phyloP scores from a whole-genome alignment of 2,888 invertebrate species.

The Drosophila greeni region DNA sequence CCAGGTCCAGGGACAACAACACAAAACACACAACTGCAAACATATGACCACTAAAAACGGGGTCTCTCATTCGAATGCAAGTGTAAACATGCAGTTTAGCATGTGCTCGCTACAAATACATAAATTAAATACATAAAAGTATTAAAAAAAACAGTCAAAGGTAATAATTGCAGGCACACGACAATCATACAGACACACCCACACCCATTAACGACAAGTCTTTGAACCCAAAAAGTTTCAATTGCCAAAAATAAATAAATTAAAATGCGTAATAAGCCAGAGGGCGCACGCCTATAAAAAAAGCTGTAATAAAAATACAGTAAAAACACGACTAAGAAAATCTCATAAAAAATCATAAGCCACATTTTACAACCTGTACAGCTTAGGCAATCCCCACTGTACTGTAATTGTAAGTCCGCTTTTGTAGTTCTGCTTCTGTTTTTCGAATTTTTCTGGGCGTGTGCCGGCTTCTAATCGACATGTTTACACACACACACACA shows the following conservation, averaged over 20 bases:
- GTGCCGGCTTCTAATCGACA: conserved; percentile 26
- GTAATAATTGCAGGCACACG: conserved; percentile 25
- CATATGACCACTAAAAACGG: conserved; percentile 24
- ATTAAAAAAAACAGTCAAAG: conserved; percentile 1
- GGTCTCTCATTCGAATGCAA: conserved; percentile 42
- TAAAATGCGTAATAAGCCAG: conserved; percentile 33
- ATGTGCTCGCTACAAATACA: conserved; percentile 27
- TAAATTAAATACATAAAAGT: conserved; percentile 10
- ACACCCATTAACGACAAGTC: conserved; percentile 11
- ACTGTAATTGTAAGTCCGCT: conserved; percentile 21
- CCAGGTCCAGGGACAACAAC: conserved; percentile 42
- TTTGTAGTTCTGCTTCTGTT: conserved; percentile 15
- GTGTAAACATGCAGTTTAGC: conserved; percentile 23
- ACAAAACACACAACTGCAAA: conserved; percentile 33
- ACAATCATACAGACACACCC: conserved; percentile 10
- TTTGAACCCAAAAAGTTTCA: conserved; percentile 6
- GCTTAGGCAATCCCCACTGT: conserved; percentile 4
- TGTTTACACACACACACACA: conserved; percentile 9
- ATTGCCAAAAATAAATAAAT: conserved; percentile 18
- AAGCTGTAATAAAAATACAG: background rate
- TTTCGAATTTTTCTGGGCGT: conserved; percentile 13
- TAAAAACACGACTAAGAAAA: background rate
- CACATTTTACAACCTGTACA: too few relatives aligned
- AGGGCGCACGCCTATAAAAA: conserved; percentile 7
- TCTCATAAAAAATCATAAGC: too few relatives aligned